A percentile compares a stretch with the other conserved stretches of the same genome.
Evolutionary conservation across 1,140 invertebrate genomes (phyloP).

Genomic region (Camponotus pennsylvanicus): DNA sequence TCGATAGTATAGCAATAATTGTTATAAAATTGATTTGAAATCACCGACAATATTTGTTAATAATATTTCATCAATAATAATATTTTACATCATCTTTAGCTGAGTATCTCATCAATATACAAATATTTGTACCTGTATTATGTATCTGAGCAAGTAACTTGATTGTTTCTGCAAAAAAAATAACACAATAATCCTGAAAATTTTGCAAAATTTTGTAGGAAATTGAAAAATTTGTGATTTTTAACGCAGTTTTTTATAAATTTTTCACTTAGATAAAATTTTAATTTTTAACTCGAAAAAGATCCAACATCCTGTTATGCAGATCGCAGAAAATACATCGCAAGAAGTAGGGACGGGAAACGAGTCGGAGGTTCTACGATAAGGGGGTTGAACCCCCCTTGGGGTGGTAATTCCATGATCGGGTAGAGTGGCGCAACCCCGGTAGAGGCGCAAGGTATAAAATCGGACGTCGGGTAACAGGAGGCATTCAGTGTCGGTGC

Average conservation of each 20-base stretch:
- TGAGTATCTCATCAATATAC: neutral
- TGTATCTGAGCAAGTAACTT: neutral
- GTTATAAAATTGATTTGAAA: neutral
- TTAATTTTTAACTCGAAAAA: conserved; percentile 5
- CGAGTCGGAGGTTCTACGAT: conserved; percentile 20
- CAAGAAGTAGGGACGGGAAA: conserved; percentile 9
- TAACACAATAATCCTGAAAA: neutral
- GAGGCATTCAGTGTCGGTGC: conserved; percentile 72
- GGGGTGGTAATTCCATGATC: conserved; percentile 56
- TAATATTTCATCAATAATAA: neutral
- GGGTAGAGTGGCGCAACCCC: conserved; percentile 25
- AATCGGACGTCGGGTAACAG: conserved; percentile 72
- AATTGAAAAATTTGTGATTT: neutral
- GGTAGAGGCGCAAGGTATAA: conserved; percentile 76
- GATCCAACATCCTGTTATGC: neutral
- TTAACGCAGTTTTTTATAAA: neutral
- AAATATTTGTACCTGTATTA: neutral
- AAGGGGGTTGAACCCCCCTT: conserved; percentile 63
- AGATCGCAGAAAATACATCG: conserved; percentile 11
- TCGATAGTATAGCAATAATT: neutral
- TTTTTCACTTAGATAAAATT: neutral
- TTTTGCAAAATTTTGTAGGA: neutral
- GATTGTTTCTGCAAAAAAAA: neutral
- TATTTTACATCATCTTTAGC: neutral
- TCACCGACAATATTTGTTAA: neutral